phyloP scores from a whole-genome alignment of 2,113 vertebrate species.

The Leiothrix lutea region DNA sequence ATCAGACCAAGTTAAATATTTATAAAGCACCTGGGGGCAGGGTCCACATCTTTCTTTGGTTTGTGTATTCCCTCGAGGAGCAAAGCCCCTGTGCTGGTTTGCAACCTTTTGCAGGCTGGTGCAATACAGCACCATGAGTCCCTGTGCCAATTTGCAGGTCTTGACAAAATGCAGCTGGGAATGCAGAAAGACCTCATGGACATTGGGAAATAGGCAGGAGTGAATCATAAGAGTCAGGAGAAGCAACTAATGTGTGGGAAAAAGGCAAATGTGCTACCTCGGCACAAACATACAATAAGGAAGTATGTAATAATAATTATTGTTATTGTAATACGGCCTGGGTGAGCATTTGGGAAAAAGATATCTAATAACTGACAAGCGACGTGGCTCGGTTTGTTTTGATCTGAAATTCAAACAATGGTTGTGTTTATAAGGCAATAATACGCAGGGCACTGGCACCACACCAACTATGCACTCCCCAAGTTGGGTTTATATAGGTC shows the following conservation, averaged over 20 bases:
- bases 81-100: neutral
- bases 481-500: conserved; percentile 65
- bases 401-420: conserved; percentile 70
- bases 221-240: conserved; percentile 65
- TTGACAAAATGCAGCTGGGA: conserved; percentile 8
- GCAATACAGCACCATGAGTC: neutral
- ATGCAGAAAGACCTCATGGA: neutral
- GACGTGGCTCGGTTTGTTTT: conserved; percentile 62
- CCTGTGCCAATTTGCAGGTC: neutral
- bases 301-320: conserved; percentile 72
- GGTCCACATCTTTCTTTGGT: neutral
- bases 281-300: conserved; percentile 66
- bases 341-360: conserved; percentile 65
- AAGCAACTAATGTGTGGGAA: conserved; percentile 64
- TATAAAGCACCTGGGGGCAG: conserved; percentile 35
- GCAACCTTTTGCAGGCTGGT: neutral
- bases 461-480: conserved; percentile 52
- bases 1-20: conserved; percentile 57
- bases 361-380: conserved; percentile 69
- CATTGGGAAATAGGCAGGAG: conserved; percentile 52
- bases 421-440: conserved; percentile 64
- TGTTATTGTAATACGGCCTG: conserved; percentile 66
- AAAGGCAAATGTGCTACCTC: conserved; percentile 66
- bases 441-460: conserved; percentile 59
- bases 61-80: neutral